phyloP scores from a whole-genome alignment of 2,797 vertebrate genomes.

The Brachymystax lenok region DNA sequence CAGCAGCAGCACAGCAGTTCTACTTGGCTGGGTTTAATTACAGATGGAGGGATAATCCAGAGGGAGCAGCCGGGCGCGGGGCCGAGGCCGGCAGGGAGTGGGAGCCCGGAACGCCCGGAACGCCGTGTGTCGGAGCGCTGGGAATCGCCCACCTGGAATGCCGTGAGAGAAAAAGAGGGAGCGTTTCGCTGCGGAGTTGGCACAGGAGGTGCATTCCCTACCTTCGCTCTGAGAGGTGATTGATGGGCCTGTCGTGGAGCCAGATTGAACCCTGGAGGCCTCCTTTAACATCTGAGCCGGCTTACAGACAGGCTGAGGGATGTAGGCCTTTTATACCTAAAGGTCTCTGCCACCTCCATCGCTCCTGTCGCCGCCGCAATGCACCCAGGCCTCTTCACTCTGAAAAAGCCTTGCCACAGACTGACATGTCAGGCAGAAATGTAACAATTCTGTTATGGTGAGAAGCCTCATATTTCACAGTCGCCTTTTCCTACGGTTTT shows the following conservation, averaged over 20 bases:
- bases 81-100: slow-evolving; percentile 46
- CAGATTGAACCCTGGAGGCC: slow-evolving; percentile 43
- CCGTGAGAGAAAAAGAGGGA: not conserved
- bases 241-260: slow-evolving; percentile 50
- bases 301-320: slow-evolving; percentile 45
- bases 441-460: not conserved
- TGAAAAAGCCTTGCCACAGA: slow-evolving; percentile 47
- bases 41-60: slow-evolving; percentile 71
- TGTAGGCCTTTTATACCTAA: slow-evolving; percentile 19
- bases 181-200: slow-evolving; percentile 22
- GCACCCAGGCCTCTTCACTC: slow-evolving; percentile 34
- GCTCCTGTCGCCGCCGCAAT: not conserved
- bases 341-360: not conserved
- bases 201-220: slow-evolving; percentile 14
- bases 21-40: slow-evolving; percentile 80
- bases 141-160: slow-evolving; percentile 38
- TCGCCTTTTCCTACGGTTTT: not conserved
- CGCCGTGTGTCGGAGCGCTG: slow-evolving; percentile 16
- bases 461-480: not conserved
- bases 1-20: slow-evolving; percentile 50
- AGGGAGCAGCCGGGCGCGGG: slow-evolving; percentile 41
- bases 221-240: slow-evolving; percentile 50
- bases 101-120: slow-evolving; percentile 35
- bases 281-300: slow-evolving; percentile 11
- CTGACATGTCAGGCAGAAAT: slow-evolving; percentile 17